These are phyloP conservation scores for Drosophila rubida DNA, from an alignment of 2,888 invertebrate genomes.

Conservation along the genomic window DNA sequence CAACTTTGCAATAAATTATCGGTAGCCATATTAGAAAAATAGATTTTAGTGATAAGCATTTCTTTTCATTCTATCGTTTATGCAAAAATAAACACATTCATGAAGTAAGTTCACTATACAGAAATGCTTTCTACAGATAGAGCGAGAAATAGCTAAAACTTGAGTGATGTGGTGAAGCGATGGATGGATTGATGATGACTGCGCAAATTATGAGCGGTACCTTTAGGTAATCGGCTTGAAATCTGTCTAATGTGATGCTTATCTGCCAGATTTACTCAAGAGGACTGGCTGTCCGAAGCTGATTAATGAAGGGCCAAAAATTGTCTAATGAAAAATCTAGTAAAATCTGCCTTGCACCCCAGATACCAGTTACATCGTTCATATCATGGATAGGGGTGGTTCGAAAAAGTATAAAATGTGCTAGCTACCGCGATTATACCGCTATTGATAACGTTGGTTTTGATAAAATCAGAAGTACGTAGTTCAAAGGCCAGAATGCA, in stretches of 20 bases:
- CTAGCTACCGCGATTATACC: conserved; percentile 29
- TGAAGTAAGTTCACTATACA: not conserved
- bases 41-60: not conserved
- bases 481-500: conserved; percentile 50
- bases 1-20: too few relatives aligned
- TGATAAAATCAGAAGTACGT: conserved; percentile 43
- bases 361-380: conserved; percentile 2
- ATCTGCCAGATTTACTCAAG: conserved; percentile 46
- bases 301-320: conserved; percentile 40
- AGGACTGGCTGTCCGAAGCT: conserved; percentile 19
- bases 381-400: conserved; percentile 26
- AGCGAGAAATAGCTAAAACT: not conserved
- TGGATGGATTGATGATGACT: conserved; percentile 50
- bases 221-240: conserved; percentile 65
- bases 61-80: conserved; percentile 8
- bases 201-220: conserved; percentile 39
- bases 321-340: conserved; percentile 45
- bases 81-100: conserved; percentile 6
- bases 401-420: not conserved
- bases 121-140: conserved; percentile 1
- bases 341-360: conserved; percentile 58
- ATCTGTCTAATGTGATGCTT: conserved; percentile 74
- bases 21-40: not conserved
- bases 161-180: conserved; percentile 46
- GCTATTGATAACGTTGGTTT: conserved; percentile 34